phyloP scores from a whole-genome alignment of 2,888 invertebrate genomes.

The Microctonus hyperodae region DNA sequence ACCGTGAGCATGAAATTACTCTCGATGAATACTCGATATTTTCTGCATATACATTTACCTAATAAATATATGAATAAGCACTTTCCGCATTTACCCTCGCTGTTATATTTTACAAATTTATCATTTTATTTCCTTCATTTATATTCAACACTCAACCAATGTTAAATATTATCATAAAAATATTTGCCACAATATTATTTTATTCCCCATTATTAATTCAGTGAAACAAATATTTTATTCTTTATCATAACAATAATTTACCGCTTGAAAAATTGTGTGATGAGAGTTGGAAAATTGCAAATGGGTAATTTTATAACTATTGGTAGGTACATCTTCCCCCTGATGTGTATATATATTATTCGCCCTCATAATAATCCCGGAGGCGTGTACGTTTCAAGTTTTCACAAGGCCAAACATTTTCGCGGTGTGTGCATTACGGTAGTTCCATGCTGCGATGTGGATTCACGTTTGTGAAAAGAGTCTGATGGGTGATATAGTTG shows the following conservation, averaged over 20 bases:
- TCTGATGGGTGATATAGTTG: slow-evolving; percentile 36
- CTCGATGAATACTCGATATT: slow-evolving; percentile 20
- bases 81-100: slow-evolving; percentile 10
- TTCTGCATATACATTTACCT: neutral
- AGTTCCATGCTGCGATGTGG: slow-evolving; percentile 16
- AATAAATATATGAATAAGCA: neutral
- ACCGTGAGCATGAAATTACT: slow-evolving; percentile 20
- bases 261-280: neutral
- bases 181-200: neutral
- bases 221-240: neutral
- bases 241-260: neutral
- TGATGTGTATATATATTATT: slow-evolving; percentile 6
- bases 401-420: slow-evolving; percentile 24
- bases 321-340: slow-evolving; percentile 8
- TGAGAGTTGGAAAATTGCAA: slow-evolving; percentile 12
- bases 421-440: slow-evolving; percentile 24
- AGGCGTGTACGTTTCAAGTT: slow-evolving; percentile 29
- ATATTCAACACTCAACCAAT: too few species aligned
- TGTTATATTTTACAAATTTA: slow-evolving; percentile 4
- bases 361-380: slow-evolving; percentile 28
- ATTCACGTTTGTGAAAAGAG: slow-evolving; percentile 33
- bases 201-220: neutral
- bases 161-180: too few species aligned
- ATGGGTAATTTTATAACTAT: slow-evolving; percentile 20
- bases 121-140: slow-evolving; percentile 3